These are phyloP conservation scores for Ctenomys sociabilis DNA, from an alignment of 2,113 vertebrate species.

Conservation along the genomic window DNA sequence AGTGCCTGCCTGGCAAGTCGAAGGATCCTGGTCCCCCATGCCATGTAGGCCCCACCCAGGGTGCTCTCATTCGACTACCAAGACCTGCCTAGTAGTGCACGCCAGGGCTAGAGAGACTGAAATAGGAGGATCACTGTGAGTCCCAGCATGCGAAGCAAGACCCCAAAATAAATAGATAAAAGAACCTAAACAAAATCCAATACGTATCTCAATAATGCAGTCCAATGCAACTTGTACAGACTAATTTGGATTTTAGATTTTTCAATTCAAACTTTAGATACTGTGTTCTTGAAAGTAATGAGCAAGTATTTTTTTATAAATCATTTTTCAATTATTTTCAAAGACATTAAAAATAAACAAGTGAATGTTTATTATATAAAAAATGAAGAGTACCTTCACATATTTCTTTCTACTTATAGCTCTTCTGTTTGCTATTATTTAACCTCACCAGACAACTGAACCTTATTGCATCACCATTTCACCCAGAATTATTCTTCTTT, in stretches of 20 bases:
- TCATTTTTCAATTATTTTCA: constrained; percentile 10
- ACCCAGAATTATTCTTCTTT: background rate
- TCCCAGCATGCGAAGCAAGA: too few relatives aligned
- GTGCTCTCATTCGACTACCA: too few relatives aligned
- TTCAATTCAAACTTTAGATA: background rate
- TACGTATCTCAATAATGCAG: fast-evolving
- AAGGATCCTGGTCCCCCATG: too few relatives aligned
- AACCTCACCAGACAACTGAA: background rate
- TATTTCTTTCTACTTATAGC: background rate
- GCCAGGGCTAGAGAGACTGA: too few relatives aligned
- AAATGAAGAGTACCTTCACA: background rate
- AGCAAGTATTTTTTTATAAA: constrained; percentile 23
- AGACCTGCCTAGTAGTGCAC: too few relatives aligned
- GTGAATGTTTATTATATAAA: background rate
- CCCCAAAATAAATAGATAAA: too few relatives aligned
- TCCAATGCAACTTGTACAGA: background rate
- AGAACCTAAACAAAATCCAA: background rate
- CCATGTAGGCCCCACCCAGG: too few relatives aligned
- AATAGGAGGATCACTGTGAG: too few relatives aligned
- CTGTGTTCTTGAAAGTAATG: constrained; percentile 26
- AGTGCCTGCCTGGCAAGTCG: too few relatives aligned
- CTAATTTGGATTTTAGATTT: background rate
- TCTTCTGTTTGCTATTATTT: background rate
- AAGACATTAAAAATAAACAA: background rate
- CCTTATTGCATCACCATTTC: background rate